Conservation (phyloP, 92 coral and sea anemone species). For the Epizoanthus stellaris region DNA sequence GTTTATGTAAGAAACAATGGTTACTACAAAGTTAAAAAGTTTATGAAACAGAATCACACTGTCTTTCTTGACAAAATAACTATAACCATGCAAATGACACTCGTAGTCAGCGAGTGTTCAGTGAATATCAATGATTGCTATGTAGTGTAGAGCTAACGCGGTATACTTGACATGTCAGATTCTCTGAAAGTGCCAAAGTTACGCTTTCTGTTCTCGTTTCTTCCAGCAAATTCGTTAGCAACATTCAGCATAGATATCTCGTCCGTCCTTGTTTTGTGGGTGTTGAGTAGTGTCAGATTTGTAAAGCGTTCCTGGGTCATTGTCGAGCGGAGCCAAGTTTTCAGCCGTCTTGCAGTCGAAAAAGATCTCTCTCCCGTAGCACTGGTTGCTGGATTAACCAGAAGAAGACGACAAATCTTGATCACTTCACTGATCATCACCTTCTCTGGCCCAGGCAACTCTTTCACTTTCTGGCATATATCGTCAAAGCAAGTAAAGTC, state of each 20-base stretch:
- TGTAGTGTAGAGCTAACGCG: background rate
- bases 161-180: slow-evolving; percentile 25
- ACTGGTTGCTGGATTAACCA: slow-evolving; percentile 75
- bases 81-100: slow-evolving; percentile 3
- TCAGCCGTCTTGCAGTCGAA: slow-evolving; percentile 73
- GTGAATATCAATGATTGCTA: background rate
- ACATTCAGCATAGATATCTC: slow-evolving; percentile 52
- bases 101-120: slow-evolving; percentile 28
- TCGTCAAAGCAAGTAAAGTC: slow-evolving; percentile 66
- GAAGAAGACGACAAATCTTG: slow-evolving; percentile 59
- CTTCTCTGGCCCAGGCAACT: slow-evolving; percentile 67
- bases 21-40: too few relatives aligned
- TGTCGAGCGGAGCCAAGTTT: slow-evolving; percentile 72
- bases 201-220: slow-evolving; percentile 53
- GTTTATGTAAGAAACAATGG: too few relatives aligned
- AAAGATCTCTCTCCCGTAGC: slow-evolving; percentile 72
- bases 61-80: too few relatives aligned
- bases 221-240: slow-evolving; percentile 55
- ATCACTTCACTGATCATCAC: slow-evolving; percentile 67
- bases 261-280: slow-evolving; percentile 65
- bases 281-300: slow-evolving; percentile 61
- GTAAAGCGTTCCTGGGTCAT: slow-evolving; percentile 71
- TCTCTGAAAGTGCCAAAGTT: slow-evolving; percentile 60
- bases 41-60: too few relatives aligned
- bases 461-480: slow-evolving; percentile 54